These are phyloP conservation scores for Linnaemya tessellans DNA, from an alignment of 2,888 invertebrate genomes.

Conservation along the genomic window DNA sequence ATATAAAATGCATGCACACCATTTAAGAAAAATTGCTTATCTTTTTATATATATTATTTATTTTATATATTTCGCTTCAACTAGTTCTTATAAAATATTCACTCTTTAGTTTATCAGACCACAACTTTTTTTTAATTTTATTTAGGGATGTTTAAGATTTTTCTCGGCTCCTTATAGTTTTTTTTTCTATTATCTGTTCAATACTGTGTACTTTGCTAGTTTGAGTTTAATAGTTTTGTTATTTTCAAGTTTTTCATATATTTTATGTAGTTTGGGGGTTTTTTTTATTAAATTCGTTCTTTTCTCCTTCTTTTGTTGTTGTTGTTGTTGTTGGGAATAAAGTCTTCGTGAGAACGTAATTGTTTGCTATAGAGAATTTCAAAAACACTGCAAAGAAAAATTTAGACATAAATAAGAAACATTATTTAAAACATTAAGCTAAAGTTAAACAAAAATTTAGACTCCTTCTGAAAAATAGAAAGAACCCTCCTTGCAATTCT, in stretches of 20 bases:
- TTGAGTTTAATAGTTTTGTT: conserved; percentile 56
- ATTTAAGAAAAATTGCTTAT: conserved; percentile 71
- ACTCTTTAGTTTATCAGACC: conserved; percentile 72
- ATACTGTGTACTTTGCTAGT: conserved; percentile 63
- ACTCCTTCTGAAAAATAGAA: not conserved
- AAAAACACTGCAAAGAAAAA: conserved; percentile 57
- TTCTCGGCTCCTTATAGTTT: conserved; percentile 9
- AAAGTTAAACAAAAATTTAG: not conserved
- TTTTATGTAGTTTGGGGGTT: conserved; percentile 25
- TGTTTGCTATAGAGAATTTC: conserved; percentile 50
- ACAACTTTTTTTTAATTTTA: conserved; percentile 60
- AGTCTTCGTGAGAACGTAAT: conserved; percentile 60
- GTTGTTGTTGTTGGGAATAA: conserved; percentile 51
- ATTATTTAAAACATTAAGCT: not conserved
- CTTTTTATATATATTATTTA: conserved; percentile 46
- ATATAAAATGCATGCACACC: conserved; percentile 69
- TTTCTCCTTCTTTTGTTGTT: conserved; percentile 50
- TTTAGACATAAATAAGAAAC: conserved; percentile 3
- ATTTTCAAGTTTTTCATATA: conserved; percentile 30
- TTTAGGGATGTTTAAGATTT: conserved; percentile 48
- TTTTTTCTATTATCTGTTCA: conserved; percentile 56
- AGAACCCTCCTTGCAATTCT: too few relatives aligned
- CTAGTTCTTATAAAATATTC: conserved; percentile 71
- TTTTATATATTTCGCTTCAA: conserved; percentile 33
- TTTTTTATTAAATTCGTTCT: conserved; percentile 70